A percentile compares a stretch with the other conserved stretches of the same genome.
These are phyloP conservation scores for Saturnia japonica DNA, from an alignment of 2,888 invertebrate species.

Conservation along the genomic window DNA sequence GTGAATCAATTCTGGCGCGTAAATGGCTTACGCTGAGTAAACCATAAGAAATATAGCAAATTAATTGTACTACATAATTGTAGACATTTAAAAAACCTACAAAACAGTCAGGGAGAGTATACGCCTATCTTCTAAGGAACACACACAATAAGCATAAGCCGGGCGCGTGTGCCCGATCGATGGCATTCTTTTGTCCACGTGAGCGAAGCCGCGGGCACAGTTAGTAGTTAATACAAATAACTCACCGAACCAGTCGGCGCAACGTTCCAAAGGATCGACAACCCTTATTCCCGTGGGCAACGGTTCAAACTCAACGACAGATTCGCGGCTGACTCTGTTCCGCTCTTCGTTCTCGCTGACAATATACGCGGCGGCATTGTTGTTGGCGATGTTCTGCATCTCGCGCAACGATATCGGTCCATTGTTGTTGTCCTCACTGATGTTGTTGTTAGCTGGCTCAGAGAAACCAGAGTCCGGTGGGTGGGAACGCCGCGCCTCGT, in stretches of 20 bases:
- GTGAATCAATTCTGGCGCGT: too few relatives aligned
- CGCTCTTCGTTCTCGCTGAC: constrained; percentile 76
- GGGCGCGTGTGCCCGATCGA: too few relatives aligned
- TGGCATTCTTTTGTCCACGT: too few relatives aligned
- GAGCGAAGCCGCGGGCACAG: too few relatives aligned
- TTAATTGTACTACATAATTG: too few relatives aligned
- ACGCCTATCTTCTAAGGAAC: too few relatives aligned
- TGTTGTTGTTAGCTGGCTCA: constrained; percentile 73
- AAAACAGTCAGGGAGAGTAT: too few relatives aligned
- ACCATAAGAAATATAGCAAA: too few relatives aligned
- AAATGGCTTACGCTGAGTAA: too few relatives aligned
- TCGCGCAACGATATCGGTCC: constrained; percentile 80
- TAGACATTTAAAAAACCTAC: too few relatives aligned
- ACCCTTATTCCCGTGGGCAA: constrained; percentile 61
- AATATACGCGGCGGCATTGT: constrained; percentile 79
- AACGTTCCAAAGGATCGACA: constrained; percentile 66
- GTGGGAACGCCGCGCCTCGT: constrained; percentile 65
- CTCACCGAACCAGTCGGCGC: constrained; percentile 77
- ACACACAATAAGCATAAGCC: too few relatives aligned
- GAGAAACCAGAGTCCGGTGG: constrained; percentile 73
- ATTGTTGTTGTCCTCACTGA: constrained; percentile 80
- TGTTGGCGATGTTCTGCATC: constrained; percentile 82
- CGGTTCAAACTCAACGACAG: constrained; percentile 74
- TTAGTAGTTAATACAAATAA: too few relatives aligned
- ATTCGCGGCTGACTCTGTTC: constrained; percentile 69